Percentiles rank a stretch among this genome's conserved stretches.
Evolutionary conservation across 2,888 invertebrate genomes (phyloP).

Genomic region (Pterostichus madidus): DNA sequence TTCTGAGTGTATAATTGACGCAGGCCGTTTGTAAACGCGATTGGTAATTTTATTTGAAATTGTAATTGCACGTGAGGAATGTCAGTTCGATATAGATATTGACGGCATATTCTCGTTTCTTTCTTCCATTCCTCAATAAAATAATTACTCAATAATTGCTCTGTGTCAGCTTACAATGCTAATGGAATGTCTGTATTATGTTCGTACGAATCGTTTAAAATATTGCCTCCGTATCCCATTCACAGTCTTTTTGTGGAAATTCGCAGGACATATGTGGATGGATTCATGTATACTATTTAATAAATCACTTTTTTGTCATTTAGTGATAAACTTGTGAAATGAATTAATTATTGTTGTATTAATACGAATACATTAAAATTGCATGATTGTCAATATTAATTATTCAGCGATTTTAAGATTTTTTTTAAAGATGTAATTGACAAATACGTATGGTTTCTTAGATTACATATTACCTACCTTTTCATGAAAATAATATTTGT

Average conservation of each 20-base stretch:
- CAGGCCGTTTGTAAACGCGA: slow-evolving; percentile 53
- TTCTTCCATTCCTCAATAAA: slow-evolving; percentile 59
- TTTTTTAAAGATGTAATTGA: no score
- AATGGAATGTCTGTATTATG: slow-evolving; percentile 55
- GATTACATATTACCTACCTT: no score
- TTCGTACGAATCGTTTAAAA: slow-evolving; percentile 53
- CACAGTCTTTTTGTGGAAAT: slow-evolving; percentile 59
- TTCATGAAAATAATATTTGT: no score
- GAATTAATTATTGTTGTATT: slow-evolving; percentile 28
- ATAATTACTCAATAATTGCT: slow-evolving; percentile 64
- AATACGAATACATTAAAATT: not conserved
- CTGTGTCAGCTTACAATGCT: slow-evolving; percentile 63
- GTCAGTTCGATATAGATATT: slow-evolving; percentile 62
- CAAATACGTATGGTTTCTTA: no score
- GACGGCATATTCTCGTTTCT: slow-evolving; percentile 55
- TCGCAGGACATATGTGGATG: slow-evolving; percentile 32
- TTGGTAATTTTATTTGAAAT: slow-evolving; percentile 64
- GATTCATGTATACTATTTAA: slow-evolving; percentile 14
- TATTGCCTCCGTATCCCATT: slow-evolving; percentile 50
- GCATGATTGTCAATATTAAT: no score
- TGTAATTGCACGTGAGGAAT: slow-evolving; percentile 58
- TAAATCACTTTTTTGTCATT: slow-evolving; percentile 52
- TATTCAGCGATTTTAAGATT: no score
- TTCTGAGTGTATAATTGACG: slow-evolving; percentile 48
- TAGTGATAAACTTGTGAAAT: not conserved